phyloP scores from a whole-genome alignment of 2,113 vertebrate genomes.

The Microcebus lehilahytsara region DNA sequence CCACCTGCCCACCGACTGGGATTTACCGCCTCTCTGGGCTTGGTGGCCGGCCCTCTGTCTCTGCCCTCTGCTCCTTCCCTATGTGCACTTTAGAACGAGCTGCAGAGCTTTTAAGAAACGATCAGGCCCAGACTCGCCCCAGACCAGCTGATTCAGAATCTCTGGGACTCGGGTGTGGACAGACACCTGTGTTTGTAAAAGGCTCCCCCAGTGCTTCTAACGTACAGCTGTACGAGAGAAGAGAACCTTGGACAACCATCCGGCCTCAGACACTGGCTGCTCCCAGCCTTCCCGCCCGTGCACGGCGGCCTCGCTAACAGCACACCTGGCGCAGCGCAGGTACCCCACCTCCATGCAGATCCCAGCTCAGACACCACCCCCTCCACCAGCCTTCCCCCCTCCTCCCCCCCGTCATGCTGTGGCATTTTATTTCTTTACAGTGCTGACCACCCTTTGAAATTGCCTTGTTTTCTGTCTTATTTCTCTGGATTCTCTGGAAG shows the following conservation, averaged over 20 bases:
- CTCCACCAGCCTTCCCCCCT: not conserved
- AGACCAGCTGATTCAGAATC: not conserved
- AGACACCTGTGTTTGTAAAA: not conserved
- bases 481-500: not conserved
- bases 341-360: not conserved
- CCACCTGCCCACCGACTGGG: not conserved
- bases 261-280: not conserved
- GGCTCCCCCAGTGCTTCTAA: not conserved
- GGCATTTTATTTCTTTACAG: not conserved
- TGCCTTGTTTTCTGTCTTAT: not conserved
- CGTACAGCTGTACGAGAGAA: not conserved
- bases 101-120: not conserved
- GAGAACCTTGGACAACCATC: not conserved
- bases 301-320: not conserved
- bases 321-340: not conserved
- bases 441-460: not conserved
- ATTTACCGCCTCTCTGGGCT: not conserved
- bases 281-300: not conserved
- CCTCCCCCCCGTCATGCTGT: not conserved
- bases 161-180: not conserved
- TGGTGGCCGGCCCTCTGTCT: not conserved
- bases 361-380: not conserved
- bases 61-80: not conserved
- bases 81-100: not conserved
- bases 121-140: not conserved